Evolutionary conservation across 2,113 vertebrate genomes (phyloP).

Genomic region (Procapra przewalskii): DNA sequence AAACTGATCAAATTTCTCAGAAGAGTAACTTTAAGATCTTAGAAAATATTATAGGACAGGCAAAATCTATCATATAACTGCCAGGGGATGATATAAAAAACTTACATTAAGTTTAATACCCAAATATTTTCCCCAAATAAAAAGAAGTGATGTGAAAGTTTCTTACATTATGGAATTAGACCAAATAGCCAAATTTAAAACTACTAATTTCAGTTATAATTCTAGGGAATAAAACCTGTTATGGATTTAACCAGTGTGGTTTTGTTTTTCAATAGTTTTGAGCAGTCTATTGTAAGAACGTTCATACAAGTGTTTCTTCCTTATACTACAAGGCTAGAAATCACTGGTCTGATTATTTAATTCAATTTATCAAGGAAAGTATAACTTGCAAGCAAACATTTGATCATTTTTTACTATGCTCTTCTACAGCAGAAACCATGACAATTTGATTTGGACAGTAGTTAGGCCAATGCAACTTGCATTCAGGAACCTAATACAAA

Average conservation of each 20-base stretch:
- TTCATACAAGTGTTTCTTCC: neutral
- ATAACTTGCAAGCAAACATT: conserved; percentile 23
- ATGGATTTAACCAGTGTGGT: neutral
- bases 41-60: neutral
- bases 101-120: neutral
- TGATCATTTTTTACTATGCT: neutral
- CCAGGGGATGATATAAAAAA: neutral
- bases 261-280: conserved; percentile 21
- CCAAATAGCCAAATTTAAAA: neutral
- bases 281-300: neutral
- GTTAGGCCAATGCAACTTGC: conserved; percentile 32
- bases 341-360: conserved; percentile 33
- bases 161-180: neutral
- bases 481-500: conserved; percentile 37
- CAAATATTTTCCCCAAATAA: neutral
- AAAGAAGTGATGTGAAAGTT: neutral
- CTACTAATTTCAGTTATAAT: neutral
- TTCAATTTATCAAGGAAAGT: conserved; percentile 42
- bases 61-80: neutral
- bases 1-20: neutral
- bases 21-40: neutral
- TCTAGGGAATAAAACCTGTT: neutral
- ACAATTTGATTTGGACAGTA: conserved; percentile 43
- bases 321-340: neutral
- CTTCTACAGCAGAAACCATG: conserved; percentile 31